A percentile compares a stretch with the other conserved stretches of the same genome.
phyloP scores from a whole-genome alignment of 2,113 vertebrate species.

The Gobio gobio region DNA sequence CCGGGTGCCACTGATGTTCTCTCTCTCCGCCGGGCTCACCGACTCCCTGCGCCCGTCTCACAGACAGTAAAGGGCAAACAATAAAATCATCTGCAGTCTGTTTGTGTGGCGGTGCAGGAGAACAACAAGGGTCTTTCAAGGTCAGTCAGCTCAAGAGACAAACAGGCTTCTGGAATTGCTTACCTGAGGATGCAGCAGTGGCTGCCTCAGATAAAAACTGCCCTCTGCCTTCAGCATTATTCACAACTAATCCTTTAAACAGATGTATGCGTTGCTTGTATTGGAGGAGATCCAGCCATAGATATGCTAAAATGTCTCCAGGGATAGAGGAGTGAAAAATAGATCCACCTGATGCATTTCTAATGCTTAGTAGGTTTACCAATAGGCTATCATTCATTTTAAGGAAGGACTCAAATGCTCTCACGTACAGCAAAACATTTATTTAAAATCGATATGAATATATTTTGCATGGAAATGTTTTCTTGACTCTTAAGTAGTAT shows the following conservation, averaged over 20 bases:
- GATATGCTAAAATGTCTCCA: conserved; percentile 28
- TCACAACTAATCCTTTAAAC: conserved; percentile 41
- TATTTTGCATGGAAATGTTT: background rate
- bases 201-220: conserved; percentile 8
- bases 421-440: background rate
- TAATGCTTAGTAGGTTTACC: conserved; percentile 4
- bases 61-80: conserved; percentile 42
- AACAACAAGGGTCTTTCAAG: conserved; percentile 48
- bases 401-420: background rate
- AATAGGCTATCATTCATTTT: background rate
- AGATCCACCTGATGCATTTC: conserved; percentile 20
- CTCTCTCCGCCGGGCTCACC: background rate
- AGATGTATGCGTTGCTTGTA: conserved; percentile 40
- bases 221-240: conserved; percentile 25
- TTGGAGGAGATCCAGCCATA: conserved; percentile 43
- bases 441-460: background rate
- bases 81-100: conserved; percentile 47
- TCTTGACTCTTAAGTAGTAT: background rate
- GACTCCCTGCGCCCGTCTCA: conserved; percentile 1
- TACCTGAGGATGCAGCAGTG: conserved; percentile 42
- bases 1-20: conserved; percentile 27
- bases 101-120: conserved; percentile 21
- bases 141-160: conserved; percentile 33
- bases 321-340: conserved; percentile 12
- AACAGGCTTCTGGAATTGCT: conserved; percentile 30